These are phyloP conservation scores for Rhinolophus ferrumequinum DNA, from an alignment of 2,113 vertebrate genomes.

Conservation along the genomic window DNA sequence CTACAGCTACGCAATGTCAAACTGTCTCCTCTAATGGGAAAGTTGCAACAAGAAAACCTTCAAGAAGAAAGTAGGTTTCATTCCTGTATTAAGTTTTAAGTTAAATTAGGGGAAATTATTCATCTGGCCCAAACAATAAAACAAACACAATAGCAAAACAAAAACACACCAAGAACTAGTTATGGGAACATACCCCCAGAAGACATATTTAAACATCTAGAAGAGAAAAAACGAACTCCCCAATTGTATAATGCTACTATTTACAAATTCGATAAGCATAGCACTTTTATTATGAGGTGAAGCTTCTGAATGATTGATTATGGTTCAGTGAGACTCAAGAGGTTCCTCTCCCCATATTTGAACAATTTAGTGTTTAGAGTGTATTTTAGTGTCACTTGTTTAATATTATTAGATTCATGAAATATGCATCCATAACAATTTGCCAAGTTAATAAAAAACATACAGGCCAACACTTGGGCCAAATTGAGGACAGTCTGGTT, in stretches of 20 bases:
- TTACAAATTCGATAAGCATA: neutral
- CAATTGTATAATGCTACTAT: neutral
- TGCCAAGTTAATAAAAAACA: neutral
- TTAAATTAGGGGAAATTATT: neutral
- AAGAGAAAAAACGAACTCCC: neutral
- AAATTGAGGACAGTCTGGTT: neutral
- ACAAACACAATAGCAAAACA: neutral
- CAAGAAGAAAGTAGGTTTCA: neutral
- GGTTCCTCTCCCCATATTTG: neutral
- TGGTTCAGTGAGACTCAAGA: neutral
- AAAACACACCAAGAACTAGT: neutral
- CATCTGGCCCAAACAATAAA: neutral
- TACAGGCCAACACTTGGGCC: neutral
- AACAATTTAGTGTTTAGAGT: neutral
- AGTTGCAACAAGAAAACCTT: neutral
- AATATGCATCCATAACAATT: neutral
- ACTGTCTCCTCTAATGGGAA: neutral
- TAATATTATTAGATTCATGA: slow-evolving; percentile 36
- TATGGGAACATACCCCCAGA: too few relatives aligned
- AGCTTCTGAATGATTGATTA: neutral
- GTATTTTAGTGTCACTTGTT: slow-evolving; percentile 11
- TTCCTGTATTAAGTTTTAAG: neutral
- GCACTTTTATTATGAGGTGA: neutral
- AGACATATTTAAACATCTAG: neutral
- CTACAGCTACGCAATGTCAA: neutral